phyloP scores from a whole-genome alignment of 2,797 vertebrate species.

The Characodon lateralis region DNA sequence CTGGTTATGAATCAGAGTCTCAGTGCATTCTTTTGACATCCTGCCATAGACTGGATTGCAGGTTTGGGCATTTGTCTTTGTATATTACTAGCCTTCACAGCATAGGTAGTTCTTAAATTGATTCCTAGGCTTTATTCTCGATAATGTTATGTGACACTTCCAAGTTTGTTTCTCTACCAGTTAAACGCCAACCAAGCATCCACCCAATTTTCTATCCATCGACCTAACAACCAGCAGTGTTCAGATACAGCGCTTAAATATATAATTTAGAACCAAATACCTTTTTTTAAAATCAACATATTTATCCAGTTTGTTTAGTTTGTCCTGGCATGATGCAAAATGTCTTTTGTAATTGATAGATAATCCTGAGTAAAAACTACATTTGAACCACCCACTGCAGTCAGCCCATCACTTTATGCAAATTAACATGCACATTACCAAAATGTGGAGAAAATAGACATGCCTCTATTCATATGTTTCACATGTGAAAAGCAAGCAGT shows the following conservation, averaged over 20 bases:
- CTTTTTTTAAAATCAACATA: not conserved
- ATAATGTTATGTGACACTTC: not conserved
- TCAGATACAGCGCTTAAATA: no score
- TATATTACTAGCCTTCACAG: not conserved
- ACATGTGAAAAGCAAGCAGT: constrained; percentile 54
- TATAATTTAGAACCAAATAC: constrained; percentile 7
- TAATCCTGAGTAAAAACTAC: not conserved
- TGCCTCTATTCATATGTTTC: constrained; percentile 33
- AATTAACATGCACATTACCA: not conserved
- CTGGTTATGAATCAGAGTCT: not conserved
- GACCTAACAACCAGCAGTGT: no score
- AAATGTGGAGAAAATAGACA: constrained; percentile 12
- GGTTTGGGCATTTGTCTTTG: not conserved
- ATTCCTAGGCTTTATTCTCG: not conserved
- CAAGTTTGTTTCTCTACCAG: not conserved
- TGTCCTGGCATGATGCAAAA: not conserved
- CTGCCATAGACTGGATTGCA: not conserved
- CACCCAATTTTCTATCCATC: not conserved
- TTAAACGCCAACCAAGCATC: not conserved
- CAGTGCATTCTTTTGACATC: no score
- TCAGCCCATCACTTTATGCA: not conserved
- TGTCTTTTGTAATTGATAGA: no score
- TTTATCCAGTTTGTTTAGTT: not conserved
- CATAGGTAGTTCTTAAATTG: not conserved
- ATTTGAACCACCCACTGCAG: not conserved